Evolutionary conservation across 53 echinoderm and acorn worm genomes (phyloP), one percentile per base, ranked within the genome.

Genomic region (Echinarachnius parma): DNA sequence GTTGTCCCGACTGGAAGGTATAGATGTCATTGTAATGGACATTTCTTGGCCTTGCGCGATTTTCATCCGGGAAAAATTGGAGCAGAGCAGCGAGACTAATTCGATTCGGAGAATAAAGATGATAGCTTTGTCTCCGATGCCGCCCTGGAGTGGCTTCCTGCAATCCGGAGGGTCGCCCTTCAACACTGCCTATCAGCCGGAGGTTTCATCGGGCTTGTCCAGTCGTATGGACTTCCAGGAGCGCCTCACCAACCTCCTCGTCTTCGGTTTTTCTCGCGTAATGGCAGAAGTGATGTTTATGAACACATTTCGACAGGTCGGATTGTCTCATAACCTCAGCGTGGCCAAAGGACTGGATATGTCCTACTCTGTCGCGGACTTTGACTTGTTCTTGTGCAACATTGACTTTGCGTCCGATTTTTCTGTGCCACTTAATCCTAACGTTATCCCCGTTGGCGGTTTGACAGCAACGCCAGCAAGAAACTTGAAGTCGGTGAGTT

Each of bases 151-250:
- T 13, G 52, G 50, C 11, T 68, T 50, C 30, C 52, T 68, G 30
- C 2, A 9, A 3, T 49, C 53, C 5, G 30, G 50, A 21, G 68
- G 53, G 9, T 68, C 52, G 2, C 16, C 21, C 31, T 68, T 58
- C 34, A 79, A 66, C 57, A 60, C 64, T 3, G 79, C 85, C 0
- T 85, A 75, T 31, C 75, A 62, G 31, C 75, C 80, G 0, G 80
- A 85, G 36, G 16, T 75, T 7, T 61, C 75, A n/a, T 80, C 80
- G 33, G 85, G 65, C n/a, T 75, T 46, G 19, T 50, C 71, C 0
- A 75, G 80, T 21, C 61, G 52, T 4, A 85, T 85, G 85, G 75
- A 59, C 25, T 80, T 85, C 34, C 4, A 48, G 20, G 61, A 80
- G 34, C 74, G 86, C 11, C 3, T 81, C 1, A 81, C 23, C 3